These are phyloP conservation scores for Nothoprocta pentlandii DNA, from an alignment of 2,113 vertebrate species.

Conservation along the genomic window DNA sequence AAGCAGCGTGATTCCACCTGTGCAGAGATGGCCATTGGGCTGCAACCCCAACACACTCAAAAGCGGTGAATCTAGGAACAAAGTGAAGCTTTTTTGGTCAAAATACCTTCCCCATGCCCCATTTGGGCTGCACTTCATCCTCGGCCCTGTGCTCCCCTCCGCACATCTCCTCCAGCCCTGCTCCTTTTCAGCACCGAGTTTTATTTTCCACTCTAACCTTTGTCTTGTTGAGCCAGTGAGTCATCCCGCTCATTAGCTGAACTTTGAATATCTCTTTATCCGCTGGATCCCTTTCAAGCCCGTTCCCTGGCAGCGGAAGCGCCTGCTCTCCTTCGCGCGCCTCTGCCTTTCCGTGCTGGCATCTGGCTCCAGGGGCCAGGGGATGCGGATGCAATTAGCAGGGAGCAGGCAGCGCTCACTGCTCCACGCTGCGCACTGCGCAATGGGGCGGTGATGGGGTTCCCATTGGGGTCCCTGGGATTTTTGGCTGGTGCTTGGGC, in stretches of 20 bases:
- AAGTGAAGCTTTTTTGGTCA: neutral
- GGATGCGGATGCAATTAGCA: neutral
- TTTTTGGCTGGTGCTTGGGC: neutral
- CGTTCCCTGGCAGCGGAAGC: slow-evolving; percentile 69
- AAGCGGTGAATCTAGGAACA: neutral
- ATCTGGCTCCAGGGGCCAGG: neutral
- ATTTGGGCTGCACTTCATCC: neutral
- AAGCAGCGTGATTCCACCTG: neutral
- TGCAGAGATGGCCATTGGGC: neutral
- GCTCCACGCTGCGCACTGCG: neutral
- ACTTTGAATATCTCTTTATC: slow-evolving; percentile 76
- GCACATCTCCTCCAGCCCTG: neutral
- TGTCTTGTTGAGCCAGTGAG: slow-evolving; percentile 77
- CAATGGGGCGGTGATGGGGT: neutral
- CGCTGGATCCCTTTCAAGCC: slow-evolving; percentile 74
- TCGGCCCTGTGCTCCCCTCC: neutral
- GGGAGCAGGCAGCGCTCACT: neutral
- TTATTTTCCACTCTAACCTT: slow-evolving; percentile 68
- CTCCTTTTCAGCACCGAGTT: slow-evolving; percentile 53
- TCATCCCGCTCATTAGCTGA: slow-evolving; percentile 79
- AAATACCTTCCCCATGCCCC: too few species aligned
- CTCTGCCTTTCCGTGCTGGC: slow-evolving; percentile 22
- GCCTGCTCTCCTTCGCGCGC: slow-evolving; percentile 23
- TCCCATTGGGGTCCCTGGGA: neutral
- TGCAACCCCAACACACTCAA: neutral